Percentiles rank a stretch among this genome's conserved stretches.
Evolutionary conservation across 2,113 vertebrate species (phyloP).

Genomic region (Sula dactylatra): DNA sequence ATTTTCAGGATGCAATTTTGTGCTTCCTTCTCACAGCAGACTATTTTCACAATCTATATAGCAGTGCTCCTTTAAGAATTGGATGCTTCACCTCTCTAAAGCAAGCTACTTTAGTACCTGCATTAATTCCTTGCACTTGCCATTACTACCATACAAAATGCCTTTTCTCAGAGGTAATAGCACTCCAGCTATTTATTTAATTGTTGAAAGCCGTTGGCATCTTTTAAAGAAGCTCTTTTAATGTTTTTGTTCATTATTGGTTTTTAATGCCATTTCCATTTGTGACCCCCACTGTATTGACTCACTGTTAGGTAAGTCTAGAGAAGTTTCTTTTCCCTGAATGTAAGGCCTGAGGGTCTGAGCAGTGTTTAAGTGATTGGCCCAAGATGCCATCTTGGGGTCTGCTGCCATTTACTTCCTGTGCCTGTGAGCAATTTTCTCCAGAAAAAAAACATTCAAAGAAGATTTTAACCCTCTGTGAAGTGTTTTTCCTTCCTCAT

Average conservation of each 20-base stretch:
- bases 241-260: not conserved
- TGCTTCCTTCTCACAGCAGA: conserved; percentile 21
- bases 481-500: not conserved
- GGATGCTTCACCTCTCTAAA: conserved; percentile 3
- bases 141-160: not conserved
- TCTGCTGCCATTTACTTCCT: not conserved
- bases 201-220: not conserved
- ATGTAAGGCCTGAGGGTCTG: not conserved
- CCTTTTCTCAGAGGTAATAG: not conserved
- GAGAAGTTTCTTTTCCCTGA: not conserved
- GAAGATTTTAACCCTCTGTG: not conserved
- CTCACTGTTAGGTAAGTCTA: not conserved
- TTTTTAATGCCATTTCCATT: not conserved
- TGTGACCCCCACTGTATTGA: not conserved
- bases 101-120: not conserved
- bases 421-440: not conserved
- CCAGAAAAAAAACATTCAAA: not conserved
- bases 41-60: not conserved
- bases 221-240: not conserved
- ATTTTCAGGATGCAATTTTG: conserved; percentile 52
- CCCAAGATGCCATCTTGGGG: not conserved
- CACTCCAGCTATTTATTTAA: not conserved
- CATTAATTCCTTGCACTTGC: not conserved
- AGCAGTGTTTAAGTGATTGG: not conserved
- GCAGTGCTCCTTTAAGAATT: not conserved